Percentiles rank a stretch among this genome's conserved stretches.
Evolutionary conservation across 2,113 vertebrate species (phyloP).

Genomic region (Myotis lucifugus): DNA sequence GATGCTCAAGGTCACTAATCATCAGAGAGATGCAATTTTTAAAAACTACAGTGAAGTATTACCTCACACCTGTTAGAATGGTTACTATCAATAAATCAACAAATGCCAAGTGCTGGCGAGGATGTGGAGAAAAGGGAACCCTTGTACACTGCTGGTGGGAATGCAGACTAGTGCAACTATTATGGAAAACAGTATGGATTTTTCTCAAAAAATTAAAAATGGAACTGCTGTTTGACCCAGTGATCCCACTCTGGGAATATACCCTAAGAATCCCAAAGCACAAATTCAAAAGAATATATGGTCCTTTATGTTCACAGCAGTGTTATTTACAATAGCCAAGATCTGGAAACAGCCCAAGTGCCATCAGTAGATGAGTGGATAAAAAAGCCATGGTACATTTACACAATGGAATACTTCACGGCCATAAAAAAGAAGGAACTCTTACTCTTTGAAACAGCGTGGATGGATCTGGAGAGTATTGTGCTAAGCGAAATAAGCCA

Average conservation of each 20-base stretch:
- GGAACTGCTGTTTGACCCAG: neutral
- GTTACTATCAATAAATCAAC: neutral
- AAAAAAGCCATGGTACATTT: neutral
- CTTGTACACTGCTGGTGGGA: neutral
- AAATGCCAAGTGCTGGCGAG: neutral
- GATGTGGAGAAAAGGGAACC: neutral
- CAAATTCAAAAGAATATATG: neutral
- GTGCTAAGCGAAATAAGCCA: neutral
- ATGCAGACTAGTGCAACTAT: neutral
- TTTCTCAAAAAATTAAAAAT: neutral
- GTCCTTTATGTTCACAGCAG: neutral
- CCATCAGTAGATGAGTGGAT: neutral
- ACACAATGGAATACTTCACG: neutral
- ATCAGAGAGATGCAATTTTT: too few species aligned
- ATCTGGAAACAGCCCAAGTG: neutral
- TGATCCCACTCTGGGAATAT: neutral
- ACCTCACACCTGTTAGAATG: neutral
- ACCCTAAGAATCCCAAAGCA: neutral
- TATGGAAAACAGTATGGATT: neutral
- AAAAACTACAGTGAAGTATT: too few species aligned
- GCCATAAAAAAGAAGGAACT: neutral
- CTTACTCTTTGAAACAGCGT: neutral
- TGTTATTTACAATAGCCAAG: neutral
- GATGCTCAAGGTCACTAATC: too few species aligned
- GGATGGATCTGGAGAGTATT: neutral